Evolutionary conservation across 2,797 vertebrate genomes (phyloP).

Genomic region (Aplochiton taeniatus): DNA sequence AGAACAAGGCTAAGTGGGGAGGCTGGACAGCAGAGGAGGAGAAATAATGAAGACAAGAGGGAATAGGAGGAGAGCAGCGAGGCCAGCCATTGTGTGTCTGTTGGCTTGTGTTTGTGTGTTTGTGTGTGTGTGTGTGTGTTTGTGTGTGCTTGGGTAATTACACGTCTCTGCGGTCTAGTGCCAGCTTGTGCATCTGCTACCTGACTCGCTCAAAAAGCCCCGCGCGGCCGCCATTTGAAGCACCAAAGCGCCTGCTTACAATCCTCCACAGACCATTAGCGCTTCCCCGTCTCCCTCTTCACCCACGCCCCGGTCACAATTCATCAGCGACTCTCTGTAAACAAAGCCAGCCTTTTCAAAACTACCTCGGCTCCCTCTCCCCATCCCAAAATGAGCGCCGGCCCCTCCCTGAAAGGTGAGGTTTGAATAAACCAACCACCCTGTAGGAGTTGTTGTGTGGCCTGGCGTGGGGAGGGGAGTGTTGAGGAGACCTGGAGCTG

Average conservation of each 20-base stretch:
- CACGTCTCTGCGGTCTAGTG: constrained; percentile 27
- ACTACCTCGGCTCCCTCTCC: too few species aligned
- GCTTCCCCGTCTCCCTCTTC: too few species aligned
- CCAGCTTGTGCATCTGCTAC: constrained; percentile 50
- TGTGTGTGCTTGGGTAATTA: constrained; percentile 25
- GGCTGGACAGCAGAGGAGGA: constrained; percentile 21
- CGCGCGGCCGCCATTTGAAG: background rate
- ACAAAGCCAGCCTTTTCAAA: too few species aligned
- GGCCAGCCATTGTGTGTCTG: constrained; percentile 12
- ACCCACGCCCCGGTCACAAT: too few species aligned
- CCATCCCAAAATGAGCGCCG: too few species aligned
- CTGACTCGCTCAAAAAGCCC: constrained; percentile 46
- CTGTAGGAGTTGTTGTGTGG: too few species aligned
- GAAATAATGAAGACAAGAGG: constrained; percentile 53
- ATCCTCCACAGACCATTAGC: background rate
- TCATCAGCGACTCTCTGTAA: too few species aligned
- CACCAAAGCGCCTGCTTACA: background rate
- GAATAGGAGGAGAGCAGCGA: constrained; percentile 35
- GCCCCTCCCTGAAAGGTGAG: too few species aligned
- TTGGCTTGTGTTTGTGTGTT: constrained; percentile 24
- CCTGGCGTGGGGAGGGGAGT: too few species aligned
- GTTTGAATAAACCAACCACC: too few species aligned
- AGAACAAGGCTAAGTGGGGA: constrained; percentile 19
- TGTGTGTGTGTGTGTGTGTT: constrained; percentile 12
- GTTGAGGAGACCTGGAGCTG: too few species aligned